phyloP scores from a whole-genome alignment of 2,888 invertebrate species.

The Parapristionchus giblindavisi region DNA sequence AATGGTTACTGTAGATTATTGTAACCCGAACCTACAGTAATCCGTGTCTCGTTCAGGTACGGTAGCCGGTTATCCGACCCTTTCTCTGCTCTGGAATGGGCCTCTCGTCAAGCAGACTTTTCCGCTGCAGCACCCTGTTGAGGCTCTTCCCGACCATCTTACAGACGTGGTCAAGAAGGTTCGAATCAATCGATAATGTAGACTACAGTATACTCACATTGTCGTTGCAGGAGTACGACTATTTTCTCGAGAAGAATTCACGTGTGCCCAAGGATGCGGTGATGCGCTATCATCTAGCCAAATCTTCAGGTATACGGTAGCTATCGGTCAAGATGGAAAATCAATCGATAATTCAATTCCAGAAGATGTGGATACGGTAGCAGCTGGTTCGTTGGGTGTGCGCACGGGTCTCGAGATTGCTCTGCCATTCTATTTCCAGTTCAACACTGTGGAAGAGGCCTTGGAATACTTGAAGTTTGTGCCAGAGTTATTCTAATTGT shows the following conservation, averaged over 20 bases:
- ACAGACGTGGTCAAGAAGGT: constrained; percentile 42
- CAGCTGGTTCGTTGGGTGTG: constrained; percentile 57
- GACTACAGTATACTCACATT: no score
- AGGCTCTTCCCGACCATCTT: constrained; percentile 36
- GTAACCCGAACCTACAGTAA: neutral
- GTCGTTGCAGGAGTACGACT: constrained; percentile 49
- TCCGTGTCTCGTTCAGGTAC: constrained; percentile 42
- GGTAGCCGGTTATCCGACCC: constrained; percentile 59
- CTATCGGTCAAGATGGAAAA: no score
- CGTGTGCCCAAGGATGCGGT: constrained; percentile 58
- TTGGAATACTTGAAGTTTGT: constrained; percentile 56
- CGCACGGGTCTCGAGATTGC: constrained; percentile 60
- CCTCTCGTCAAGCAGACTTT: constrained; percentile 61
- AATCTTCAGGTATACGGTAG: constrained; percentile 37
- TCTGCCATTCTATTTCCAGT: constrained; percentile 58
- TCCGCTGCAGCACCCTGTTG: constrained; percentile 43
- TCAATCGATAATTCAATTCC: constrained; percentile 31
- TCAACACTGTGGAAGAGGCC: constrained; percentile 54
- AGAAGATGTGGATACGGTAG: constrained; percentile 59
- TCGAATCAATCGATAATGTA: no score
- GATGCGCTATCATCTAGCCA: constrained; percentile 46
- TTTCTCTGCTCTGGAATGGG: constrained; percentile 57
- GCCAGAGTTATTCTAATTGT: neutral
- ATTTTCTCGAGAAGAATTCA: constrained; percentile 53
- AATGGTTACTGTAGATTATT: neutral